Conservation (phyloP, 2,888 invertebrate genomes). For the Charanyca ferruginea region DNA sequence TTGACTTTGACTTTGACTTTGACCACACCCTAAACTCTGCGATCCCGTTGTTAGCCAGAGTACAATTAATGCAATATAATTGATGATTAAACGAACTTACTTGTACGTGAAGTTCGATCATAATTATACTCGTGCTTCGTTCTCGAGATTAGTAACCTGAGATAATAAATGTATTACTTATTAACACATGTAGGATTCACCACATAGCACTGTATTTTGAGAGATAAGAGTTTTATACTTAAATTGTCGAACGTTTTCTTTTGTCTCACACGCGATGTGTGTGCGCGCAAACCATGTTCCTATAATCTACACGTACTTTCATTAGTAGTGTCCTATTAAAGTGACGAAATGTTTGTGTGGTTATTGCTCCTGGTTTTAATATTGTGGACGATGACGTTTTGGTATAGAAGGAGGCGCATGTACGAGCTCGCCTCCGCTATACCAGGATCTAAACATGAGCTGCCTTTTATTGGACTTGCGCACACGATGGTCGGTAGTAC, state of each 20-base stretch:
- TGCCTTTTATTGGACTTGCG: constrained; percentile 80
- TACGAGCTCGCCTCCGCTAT: constrained; percentile 75
- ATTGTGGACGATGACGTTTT: constrained; percentile 72
- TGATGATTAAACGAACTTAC: too few relatives aligned
- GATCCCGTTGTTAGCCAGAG: constrained; percentile 66
- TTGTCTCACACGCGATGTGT: constrained; percentile 39
- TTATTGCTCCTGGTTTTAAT: constrained; percentile 67
- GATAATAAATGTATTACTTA: too few relatives aligned
- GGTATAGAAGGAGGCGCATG: constrained; percentile 77
- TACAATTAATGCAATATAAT: constrained; percentile 71
- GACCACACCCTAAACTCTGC: constrained; percentile 73
- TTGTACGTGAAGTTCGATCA: too few relatives aligned
- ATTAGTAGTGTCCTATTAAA: constrained; percentile 21
- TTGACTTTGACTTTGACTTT: too few relatives aligned
- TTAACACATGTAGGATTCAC: too few relatives aligned
- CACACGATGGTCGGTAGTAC: constrained; percentile 74
- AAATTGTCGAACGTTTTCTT: constrained; percentile 46
- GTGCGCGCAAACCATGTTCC: constrained; percentile 32
- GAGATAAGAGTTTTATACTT: too few relatives aligned
- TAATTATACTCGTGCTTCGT: too few relatives aligned
- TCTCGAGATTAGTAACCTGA: too few relatives aligned
- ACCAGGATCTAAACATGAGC: constrained; percentile 62
- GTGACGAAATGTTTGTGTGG: constrained; percentile 73
- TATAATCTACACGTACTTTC: constrained; percentile 24
- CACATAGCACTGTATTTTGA: too few relatives aligned